Conservation (phyloP, 1,140 invertebrate species). For the Cepaea nemoralis region DNA sequence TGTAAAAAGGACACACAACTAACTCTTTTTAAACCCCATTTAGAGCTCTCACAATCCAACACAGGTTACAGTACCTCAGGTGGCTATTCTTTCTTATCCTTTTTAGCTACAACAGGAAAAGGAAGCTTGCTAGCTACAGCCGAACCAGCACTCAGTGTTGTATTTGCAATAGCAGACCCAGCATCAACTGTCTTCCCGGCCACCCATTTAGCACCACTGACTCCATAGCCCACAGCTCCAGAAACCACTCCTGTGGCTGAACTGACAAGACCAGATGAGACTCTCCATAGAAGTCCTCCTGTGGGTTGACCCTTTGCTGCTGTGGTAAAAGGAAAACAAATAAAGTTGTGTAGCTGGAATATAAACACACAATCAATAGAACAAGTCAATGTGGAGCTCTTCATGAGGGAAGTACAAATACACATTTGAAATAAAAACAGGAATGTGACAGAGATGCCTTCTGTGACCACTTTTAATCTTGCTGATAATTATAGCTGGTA, state of each 20-base stretch:
- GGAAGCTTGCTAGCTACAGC: constrained; percentile 63
- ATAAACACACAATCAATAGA: no score
- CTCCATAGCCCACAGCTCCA: constrained; percentile 66
- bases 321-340: background rate
- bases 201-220: constrained; percentile 69
- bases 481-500: no score
- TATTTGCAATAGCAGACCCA: constrained; percentile 61
- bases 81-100: constrained; percentile 65
- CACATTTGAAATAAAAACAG: no score
- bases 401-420: no score
- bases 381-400: no score
- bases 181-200: constrained; percentile 69
- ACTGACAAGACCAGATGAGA: constrained; percentile 64
- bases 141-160: constrained; percentile 60
- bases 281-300: constrained; percentile 64
- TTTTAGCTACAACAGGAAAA: constrained; percentile 57
- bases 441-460: no score
- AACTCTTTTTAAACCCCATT: no score
- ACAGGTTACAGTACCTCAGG: background rate
- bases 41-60: no score
- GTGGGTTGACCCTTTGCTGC: constrained; percentile 41
- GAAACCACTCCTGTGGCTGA: constrained; percentile 66
- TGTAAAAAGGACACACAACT: no score
- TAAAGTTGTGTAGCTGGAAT: no score
- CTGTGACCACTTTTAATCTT: no score